Evolutionary conservation across 2,113 vertebrate species (phyloP), one percentile per base, ranked within the genome.

Genomic region (Tragelaphus strepsiceros): DNA sequence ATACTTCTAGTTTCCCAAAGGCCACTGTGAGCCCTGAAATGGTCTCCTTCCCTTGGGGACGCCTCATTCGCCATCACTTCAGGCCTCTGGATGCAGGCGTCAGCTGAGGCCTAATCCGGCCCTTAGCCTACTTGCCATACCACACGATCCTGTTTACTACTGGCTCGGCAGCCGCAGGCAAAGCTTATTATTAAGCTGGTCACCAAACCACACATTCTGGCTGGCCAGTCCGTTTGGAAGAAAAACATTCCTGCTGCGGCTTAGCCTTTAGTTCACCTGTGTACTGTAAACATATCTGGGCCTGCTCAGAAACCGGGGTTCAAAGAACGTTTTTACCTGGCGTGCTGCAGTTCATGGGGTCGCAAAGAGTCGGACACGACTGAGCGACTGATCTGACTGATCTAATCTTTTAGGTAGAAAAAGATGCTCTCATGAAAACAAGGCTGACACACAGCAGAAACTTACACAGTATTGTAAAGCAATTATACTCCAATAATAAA

Each of bases 121-220:
- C 64, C 77, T 96, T 32, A 26, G 12, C 11, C 90, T 39, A 28
- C 88, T 67, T 58, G 51, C 84, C 80, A 13, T 0, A 12, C 67
- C 98, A 86, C 0, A 88, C 92, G 97, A 97, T 81, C 24, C 43
- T 96, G 90, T 91, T 98, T 96, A 96, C 97, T 58, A 78, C 67
- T 7, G 26, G 35, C 95, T 64, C 24, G 0, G 93, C 77, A 94
- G 62, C 91, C 83, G 24, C 58, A 89, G n/a, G 77, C 88, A 71
- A 86, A 91, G 90, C 95, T 96, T 64, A 86, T 89, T 32, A 97
- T 97, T 87, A 62, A 62, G 61, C 94, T 96, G 90, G 94, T 97
- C 91, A 87, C 61, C 67, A 95, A 93, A 95, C 96, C 91, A 81
- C 90, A 91, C 71, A 71, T 17, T 80, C 87, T 35, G 54, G 78